phyloP scores from a whole-genome alignment of 1,140 invertebrate species.

The Papilio glaucus region DNA sequence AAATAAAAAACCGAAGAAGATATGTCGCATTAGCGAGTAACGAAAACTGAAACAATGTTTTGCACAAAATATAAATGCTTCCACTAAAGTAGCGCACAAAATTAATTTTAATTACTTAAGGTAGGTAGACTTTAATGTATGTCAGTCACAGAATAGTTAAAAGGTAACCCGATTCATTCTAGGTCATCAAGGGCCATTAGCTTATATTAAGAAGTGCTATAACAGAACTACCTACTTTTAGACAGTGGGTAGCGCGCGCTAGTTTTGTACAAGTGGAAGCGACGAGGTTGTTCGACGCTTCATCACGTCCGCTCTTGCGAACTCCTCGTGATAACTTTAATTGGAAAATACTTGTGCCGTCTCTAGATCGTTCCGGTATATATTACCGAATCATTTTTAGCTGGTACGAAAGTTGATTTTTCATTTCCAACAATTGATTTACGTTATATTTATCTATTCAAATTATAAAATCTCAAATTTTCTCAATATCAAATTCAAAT shows the following conservation, averaged over 20 bases:
- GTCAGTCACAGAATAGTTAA: conserved; percentile 5
- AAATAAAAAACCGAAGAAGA: too few species aligned
- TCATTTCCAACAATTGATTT: too few species aligned
- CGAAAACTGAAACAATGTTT: not conserved
- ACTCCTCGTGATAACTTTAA: conserved; percentile 64
- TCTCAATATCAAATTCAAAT: too few species aligned
- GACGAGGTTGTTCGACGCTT: conserved; percentile 29
- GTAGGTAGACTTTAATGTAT: conserved; percentile 10
- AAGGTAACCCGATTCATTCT: conserved; percentile 27
- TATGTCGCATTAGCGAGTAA: not conserved
- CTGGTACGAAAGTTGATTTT: too few species aligned
- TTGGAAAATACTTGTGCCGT: conserved; percentile 55
- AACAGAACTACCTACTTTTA: conserved; percentile 23
- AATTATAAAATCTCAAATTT: too few species aligned
- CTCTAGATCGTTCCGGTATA: too few species aligned
- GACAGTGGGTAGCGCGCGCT: conserved; percentile 16
- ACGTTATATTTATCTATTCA: too few species aligned
- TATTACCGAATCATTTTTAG: too few species aligned
- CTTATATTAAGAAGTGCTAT: conserved; percentile 33
- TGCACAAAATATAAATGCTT: not conserved
- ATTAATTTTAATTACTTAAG: not conserved
- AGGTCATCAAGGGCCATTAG: conserved; percentile 27
- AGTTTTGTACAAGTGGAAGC: conserved; percentile 28
- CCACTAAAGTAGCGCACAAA: not conserved
- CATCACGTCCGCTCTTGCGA: conserved; percentile 48